phyloP scores from a whole-genome alignment of 2,888 invertebrate genomes.

The Melitaea athalia region DNA sequence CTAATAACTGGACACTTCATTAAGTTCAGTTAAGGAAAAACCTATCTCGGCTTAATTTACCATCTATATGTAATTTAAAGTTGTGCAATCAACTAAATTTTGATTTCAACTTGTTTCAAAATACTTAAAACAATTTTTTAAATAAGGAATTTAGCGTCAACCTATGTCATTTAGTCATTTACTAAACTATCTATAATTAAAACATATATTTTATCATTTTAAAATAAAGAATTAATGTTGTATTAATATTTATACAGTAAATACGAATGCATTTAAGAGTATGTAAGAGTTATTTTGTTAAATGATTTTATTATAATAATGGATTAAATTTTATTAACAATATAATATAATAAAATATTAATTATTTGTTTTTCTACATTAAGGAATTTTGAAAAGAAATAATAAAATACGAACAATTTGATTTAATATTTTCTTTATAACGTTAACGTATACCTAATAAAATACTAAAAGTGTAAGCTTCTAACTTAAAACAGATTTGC shows the following conservation, averaged over 20 bases:
- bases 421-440: too few relatives aligned
- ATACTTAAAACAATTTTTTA: neutral
- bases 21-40: constrained; percentile 35
- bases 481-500: neutral
- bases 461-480: too few relatives aligned
- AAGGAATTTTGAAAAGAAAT: too few relatives aligned
- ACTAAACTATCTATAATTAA: neutral
- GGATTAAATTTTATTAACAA: too few relatives aligned
- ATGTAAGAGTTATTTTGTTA: too few relatives aligned
- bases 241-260: neutral
- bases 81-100: neutral
- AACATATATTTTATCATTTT: neutral
- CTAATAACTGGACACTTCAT: constrained; percentile 46
- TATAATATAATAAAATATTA: too few relatives aligned
- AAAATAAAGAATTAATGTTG: neutral
- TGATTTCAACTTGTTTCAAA: neutral
- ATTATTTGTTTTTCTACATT: too few relatives aligned
- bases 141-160: constrained; percentile 52
- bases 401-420: too few relatives aligned
- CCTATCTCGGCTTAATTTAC: constrained; percentile 9
- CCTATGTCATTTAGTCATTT: too few relatives aligned
- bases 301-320: too few relatives aligned
- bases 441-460: too few relatives aligned
- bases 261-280: too few relatives aligned
- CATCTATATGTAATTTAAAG: constrained; percentile 8